Evolutionary conservation across 2,888 invertebrate species (phyloP), one percentile per base, ranked within the genome.

Genomic region (Opisthograptis luteolata): DNA sequence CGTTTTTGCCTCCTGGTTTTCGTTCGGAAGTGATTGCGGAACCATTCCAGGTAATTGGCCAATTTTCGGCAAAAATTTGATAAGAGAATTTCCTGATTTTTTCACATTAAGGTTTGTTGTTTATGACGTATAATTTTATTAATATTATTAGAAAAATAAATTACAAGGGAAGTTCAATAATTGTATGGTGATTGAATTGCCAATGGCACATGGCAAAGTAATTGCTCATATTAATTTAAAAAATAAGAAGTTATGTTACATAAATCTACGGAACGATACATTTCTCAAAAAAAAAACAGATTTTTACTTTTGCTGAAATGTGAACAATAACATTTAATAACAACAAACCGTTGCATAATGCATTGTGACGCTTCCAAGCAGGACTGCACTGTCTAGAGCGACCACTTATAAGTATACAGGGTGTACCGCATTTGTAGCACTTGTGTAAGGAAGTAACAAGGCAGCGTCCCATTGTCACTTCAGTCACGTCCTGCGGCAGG

Each of bases 401-500:
- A 48, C 59, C 56, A 66, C 58, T 68, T 65, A n/a, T n/a, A 58
- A 43, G 50, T 55, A 60, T 65, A 64, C 64, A 73, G 60, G 48
- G 66, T 65, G 62, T 57, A 60, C 59, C 36, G 59, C 65, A 66
- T 64, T 71, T 68, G 73, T 70, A 63, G 68, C 63, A 68, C 67
- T 69, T 62, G 57, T 32, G 60, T 53, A 55, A 44, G 60, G 63
- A 56, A 68, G 70, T 71, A 73, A 73, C 73, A 68, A 76, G 78
- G 55, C 45, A 39, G 47, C 51, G 55, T 52, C 37, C 37, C 59
- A 73, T 82, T 76, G 73, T 66, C 58, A 76, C 54, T 46, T 77
- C 14, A 55, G 81, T 77, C 87, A 85, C 86, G 84, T 82, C 60
- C 36, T 50, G 27, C 40, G 28, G 54, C 62, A 64, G 73, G 76